phyloP scores from a whole-genome alignment of 2,113 vertebrate species.

The Lontra canadensis region DNA sequence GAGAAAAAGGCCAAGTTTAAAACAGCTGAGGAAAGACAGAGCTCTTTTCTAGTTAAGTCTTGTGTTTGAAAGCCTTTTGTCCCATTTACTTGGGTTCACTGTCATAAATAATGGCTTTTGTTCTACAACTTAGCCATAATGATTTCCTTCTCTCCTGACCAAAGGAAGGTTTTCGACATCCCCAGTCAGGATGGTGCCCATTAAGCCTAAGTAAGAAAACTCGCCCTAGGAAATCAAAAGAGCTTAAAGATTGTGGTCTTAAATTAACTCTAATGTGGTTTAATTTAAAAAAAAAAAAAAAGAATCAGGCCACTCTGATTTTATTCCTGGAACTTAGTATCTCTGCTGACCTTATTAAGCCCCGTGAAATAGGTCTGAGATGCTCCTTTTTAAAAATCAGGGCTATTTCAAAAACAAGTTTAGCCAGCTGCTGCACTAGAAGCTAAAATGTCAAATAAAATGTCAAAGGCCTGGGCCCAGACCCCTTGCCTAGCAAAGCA shows the following conservation, averaged over 20 bases:
- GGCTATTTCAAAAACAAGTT: slow-evolving; percentile 54
- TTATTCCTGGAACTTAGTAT: slow-evolving; percentile 52
- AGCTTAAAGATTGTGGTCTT: not conserved
- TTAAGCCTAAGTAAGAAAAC: not conserved
- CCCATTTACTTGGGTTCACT: not conserved
- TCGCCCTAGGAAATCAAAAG: not conserved
- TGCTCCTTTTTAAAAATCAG: not conserved
- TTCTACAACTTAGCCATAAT: not conserved
- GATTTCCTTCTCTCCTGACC: slow-evolving; percentile 11
- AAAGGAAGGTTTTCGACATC: not conserved
- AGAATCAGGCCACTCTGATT: slow-evolving; percentile 55
- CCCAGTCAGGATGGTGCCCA: not conserved
- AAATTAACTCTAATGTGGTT: not conserved
- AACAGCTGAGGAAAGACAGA: not conserved
- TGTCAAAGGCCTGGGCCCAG: not conserved
- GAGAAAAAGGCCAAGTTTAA: not conserved
- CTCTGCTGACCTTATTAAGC: slow-evolving; percentile 62
- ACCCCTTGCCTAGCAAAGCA: not conserved
- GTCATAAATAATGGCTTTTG: slow-evolving; percentile 38
- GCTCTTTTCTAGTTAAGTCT: not conserved
- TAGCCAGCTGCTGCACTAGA: not conserved
- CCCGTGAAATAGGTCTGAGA: slow-evolving; percentile 49
- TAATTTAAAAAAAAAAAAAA: not conserved
- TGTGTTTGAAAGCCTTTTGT: slow-evolving; percentile 42
- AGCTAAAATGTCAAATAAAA: slow-evolving; percentile 19